A percentile compares a stretch with the other conserved stretches of the same genome.
Conservation (phyloP, 2,797 vertebrate genomes). For the Anolis apletophallus region DNA sequence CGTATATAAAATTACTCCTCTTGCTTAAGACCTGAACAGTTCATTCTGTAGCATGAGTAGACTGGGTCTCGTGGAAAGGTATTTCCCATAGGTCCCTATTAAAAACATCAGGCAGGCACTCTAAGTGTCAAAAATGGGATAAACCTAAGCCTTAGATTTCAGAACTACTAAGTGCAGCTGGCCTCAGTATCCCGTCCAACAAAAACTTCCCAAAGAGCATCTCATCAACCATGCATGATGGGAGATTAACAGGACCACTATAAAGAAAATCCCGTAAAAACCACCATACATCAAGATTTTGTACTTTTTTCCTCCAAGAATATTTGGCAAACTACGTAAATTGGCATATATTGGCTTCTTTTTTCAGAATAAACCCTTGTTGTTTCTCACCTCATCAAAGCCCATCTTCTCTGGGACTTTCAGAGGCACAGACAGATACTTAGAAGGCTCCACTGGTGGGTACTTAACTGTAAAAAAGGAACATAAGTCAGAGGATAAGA, state of each 20-base stretch:
- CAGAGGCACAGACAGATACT: conserved; percentile 72
- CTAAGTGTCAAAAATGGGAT: background rate
- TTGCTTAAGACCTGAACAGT: too few relatives aligned
- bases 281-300: background rate
- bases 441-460: conserved; percentile 80
- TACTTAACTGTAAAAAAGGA: conserved; percentile 83
- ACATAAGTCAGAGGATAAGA: background rate
- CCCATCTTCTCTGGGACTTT: conserved; percentile 82
- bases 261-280: too few relatives aligned
- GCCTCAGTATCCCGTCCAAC: background rate
- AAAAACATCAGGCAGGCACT: too few relatives aligned
- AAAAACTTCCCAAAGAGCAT: background rate
- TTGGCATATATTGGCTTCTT: background rate
- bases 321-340: background rate
- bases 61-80: background rate
- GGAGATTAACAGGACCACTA: background rate
- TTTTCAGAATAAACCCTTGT: background rate
- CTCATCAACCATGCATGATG: background rate
- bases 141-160: background rate
- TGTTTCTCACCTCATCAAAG: conserved; percentile 85
- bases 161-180: too few relatives aligned
- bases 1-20: background rate
- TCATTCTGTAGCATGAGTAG: background rate
- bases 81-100: background rate
- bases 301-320: too few relatives aligned